phyloP scores from a whole-genome alignment of 2,797 vertebrate genomes.

The Chaetophractus vellerosus region DNA sequence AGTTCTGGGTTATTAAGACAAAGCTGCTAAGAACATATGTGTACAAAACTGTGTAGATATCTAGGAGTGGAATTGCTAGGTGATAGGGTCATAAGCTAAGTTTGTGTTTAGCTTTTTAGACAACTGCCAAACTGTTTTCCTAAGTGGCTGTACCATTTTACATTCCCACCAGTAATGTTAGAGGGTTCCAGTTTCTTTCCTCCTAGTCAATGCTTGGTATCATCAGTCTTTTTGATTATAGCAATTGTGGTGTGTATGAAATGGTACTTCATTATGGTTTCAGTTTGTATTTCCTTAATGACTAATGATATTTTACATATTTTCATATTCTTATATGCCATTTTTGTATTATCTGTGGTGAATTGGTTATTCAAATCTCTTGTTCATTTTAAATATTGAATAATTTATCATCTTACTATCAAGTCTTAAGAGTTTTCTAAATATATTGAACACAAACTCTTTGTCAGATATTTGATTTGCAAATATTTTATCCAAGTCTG shows the following conservation, averaged over 20 bases:
- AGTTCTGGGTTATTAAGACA: constrained; percentile 55
- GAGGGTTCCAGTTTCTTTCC: background rate
- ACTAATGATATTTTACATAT: constrained; percentile 5
- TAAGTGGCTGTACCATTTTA: background rate
- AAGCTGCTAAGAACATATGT: constrained; percentile 47
- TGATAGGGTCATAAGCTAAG: background rate
- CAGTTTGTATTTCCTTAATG: constrained; percentile 5
- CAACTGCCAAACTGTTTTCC: constrained; percentile 10
- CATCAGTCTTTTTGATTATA: constrained; percentile 26
- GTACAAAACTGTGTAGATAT: constrained; percentile 25
- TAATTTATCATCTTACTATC: constrained; percentile 39
- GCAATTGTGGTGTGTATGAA: constrained; percentile 20
- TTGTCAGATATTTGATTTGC: constrained; percentile 12
- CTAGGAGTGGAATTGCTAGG: constrained; percentile 23
- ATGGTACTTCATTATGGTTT: constrained; percentile 35
- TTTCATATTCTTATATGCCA: constrained; percentile 43
- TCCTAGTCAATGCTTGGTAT: background rate
- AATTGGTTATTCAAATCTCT: constrained; percentile 51
- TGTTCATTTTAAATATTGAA: constrained; percentile 51
- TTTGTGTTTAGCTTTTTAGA: constrained; percentile 64
- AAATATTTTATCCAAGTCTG: background rate
- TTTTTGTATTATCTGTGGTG: background rate
- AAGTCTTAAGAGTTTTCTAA: constrained; percentile 30
- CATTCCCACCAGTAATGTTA: background rate
- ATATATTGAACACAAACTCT: constrained; percentile 51